Percentiles rank a stretch among this genome's conserved stretches.
These are phyloP conservation scores for Caenorhabditis wallacei DNA, from an alignment of 2,888 invertebrate genomes.

Conservation along the genomic window DNA sequence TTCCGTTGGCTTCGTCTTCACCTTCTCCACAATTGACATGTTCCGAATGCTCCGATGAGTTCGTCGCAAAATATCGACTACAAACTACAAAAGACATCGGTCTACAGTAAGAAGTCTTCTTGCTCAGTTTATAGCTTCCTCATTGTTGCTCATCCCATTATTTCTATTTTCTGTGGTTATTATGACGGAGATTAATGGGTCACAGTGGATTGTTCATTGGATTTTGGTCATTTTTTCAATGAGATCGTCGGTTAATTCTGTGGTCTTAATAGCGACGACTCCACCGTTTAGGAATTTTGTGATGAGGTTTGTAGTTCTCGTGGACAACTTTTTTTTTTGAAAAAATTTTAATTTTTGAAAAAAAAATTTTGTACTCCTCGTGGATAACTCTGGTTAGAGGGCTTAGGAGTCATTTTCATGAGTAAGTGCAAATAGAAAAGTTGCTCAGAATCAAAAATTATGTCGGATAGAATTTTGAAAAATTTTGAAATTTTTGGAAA, in stretches of 20 bases:
- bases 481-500: too few relatives aligned
- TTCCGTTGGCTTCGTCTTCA: slow-evolving; percentile 14
- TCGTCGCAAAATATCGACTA: slow-evolving; percentile 17
- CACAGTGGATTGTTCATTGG: neutral
- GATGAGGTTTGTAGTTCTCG: slow-evolving; percentile 7
- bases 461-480: too few relatives aligned
- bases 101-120: slow-evolving; percentile 31
- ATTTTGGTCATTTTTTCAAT: slow-evolving; percentile 19
- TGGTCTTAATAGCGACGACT: slow-evolving; percentile 21
- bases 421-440: too few relatives aligned
- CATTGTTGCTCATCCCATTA: slow-evolving; percentile 12
- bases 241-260: slow-evolving; percentile 12
- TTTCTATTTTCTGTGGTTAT: slow-evolving; percentile 17
- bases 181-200: neutral
- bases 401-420: too few relatives aligned
- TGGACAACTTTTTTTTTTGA: too few relatives aligned
- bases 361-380: neutral
- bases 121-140: slow-evolving; percentile 44
- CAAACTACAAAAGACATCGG: slow-evolving; percentile 20
- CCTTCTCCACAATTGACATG: slow-evolving; percentile 37
- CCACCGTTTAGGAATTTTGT: slow-evolving; percentile 29
- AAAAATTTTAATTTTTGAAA: neutral
- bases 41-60: slow-evolving; percentile 22
- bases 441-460: too few relatives aligned
- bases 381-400: too few relatives aligned